Evolutionary conservation across 2,888 invertebrate genomes (phyloP), one percentile per base, ranked within the genome.

Genomic region (Macrosoma leucophasiata): DNA sequence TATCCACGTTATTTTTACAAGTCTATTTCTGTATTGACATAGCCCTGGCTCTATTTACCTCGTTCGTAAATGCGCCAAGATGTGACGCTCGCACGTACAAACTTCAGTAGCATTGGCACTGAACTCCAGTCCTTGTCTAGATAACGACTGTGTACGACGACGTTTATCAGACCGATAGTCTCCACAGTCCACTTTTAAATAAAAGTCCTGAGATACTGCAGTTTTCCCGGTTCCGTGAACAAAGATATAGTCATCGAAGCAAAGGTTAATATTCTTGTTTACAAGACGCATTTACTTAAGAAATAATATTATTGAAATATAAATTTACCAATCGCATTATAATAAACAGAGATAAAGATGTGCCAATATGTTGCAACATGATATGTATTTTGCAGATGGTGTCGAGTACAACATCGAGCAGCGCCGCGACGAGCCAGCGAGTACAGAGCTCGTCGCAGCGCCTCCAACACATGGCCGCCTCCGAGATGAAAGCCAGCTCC

Each of bases 401-500:
- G 36, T 84, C 88, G 51, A 90, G 88, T 62, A 85, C 86, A 29
- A 86, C 88, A 40, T 86, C 85, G 33, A 86, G 86, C 62, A 88
- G 86, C 54, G 88, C 85, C 48, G 81, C 87, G 49, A 85, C 87
- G 39, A 88, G 76, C 70, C 86, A 79, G 81, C 87, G 78, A 68
- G 82, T 68, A 69, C 87, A 86, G 71, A 84, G 86, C 75, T 86
- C 79, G 57, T 84, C 86, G 46, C 86, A 86, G 54, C 79, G 86
- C 25, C 65, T 82, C 21, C 82, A 81, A 48, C 82, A 84, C 58
- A 75, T 82, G 66, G 79, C 86, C 33, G 84, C 88, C 44, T 89
- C 90, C 58, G 93, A 93, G 85, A 89, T 91, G 86, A 93, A 93
- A 79, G 91, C 93, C 46, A 91, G 90, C 63, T 91, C 91, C 39